phyloP scores from a whole-genome alignment of 2,888 invertebrate species.

The Idaea aversata region DNA sequence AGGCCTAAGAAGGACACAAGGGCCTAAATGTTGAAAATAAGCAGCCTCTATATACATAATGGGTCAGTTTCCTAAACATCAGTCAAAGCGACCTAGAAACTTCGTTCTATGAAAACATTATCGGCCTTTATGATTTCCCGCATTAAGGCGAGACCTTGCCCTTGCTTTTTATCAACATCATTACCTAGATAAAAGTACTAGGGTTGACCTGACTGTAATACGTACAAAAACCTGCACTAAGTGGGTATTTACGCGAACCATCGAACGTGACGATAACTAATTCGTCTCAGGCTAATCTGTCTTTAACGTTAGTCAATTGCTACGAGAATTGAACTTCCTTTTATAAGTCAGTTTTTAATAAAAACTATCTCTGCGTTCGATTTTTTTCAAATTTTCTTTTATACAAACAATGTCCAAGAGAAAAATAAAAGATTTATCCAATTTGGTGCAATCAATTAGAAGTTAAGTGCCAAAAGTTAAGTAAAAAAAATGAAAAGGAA shows the following conservation, averaged over 20 bases:
- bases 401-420: no score
- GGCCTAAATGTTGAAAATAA: no score
- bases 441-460: no score
- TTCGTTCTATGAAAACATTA: slow-evolving; percentile 2
- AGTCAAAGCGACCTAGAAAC: slow-evolving; percentile 1
- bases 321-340: no score
- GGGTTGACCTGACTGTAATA: background rate
- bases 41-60: no score
- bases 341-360: no score
- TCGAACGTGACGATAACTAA: background rate
- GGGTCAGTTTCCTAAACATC: background rate
- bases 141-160: slow-evolving; percentile 27
- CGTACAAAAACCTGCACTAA: background rate
- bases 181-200: slow-evolving; percentile 7
- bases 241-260: background rate
- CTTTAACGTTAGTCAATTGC: background rate
- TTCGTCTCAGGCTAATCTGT: background rate
- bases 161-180: slow-evolving; percentile 41
- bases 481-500: no score
- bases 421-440: no score
- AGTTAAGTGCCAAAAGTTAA: no score
- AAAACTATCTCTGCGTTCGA: no score
- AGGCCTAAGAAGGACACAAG: no score
- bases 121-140: slow-evolving; percentile 9
- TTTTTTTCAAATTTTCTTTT: no score